Evolutionary conservation across 2,113 vertebrate genomes (phyloP).

Genomic region (Murina feae): DNA sequence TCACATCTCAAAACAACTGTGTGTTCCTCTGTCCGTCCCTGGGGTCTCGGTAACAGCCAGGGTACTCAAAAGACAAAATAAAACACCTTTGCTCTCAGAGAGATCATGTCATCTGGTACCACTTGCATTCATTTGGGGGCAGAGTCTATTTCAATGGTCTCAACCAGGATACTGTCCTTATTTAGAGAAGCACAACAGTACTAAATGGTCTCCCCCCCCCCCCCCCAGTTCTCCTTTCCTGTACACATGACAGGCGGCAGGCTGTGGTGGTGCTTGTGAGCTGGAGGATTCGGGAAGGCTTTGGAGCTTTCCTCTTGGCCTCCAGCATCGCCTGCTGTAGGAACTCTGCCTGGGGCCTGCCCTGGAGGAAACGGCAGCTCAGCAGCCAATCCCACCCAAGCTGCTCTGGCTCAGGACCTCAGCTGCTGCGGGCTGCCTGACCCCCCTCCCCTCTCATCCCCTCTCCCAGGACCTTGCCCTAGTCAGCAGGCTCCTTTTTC

Average conservation of each 20-base stretch:
- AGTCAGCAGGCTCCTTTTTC: not conserved
- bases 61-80: not conserved
- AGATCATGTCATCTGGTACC: not conserved
- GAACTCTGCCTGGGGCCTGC: not conserved
- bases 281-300: not conserved
- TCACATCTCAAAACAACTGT: not conserved
- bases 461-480: too few relatives aligned
- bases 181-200: not conserved
- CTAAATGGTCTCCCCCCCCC: not conserved
- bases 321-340: not conserved
- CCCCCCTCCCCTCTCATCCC: rapidly evolving
- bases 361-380: not conserved
- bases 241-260: rapidly evolving
- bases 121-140: not conserved
- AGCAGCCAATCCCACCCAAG: not conserved
- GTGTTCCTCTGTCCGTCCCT: not conserved
- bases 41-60: not conserved
- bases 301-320: not conserved
- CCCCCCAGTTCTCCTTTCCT: not conserved
- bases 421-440: not conserved
- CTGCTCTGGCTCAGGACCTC: not conserved
- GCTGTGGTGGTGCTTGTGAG: not conserved
- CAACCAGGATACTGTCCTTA: not conserved
- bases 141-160: not conserved
- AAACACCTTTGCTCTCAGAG: not conserved